Base-by-base conservation (phyloP, 2,113 vertebrate species). In the Tragulus kanchil region DNA sequence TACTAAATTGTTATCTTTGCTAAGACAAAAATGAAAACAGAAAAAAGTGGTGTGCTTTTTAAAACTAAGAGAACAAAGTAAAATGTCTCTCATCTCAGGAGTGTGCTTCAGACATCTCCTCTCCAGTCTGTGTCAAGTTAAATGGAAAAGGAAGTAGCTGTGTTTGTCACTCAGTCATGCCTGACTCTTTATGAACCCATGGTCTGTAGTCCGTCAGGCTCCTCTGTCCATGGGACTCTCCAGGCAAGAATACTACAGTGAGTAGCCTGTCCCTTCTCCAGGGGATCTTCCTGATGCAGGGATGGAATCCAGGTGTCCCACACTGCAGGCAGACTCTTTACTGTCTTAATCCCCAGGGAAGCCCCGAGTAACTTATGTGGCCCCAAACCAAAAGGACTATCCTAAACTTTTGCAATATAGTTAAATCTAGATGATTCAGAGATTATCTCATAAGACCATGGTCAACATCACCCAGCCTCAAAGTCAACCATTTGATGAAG, bases 101-200 rank as follows among this genome's bases (percentile, higher is more conserved):
- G 26, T 2, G 2, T 0, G 64, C n/a, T 52, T 45, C 26, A 3
- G 1, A 19, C 2, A 1, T 17, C 19, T 84, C 45, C 36, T 65
- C 36, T 85, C 36, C 9, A 17, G 19, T 21, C 48, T 58, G 3
- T 19, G 15, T 65, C 56, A 13, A 88, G 14, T 54, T 85, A 42
- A 19, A 17, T 3, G 0, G 2, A 14, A 36, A 96, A 65, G 8
- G 9, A 25, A 50, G 16, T 1, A 5, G 31, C 17, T 28, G 45
- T 15, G 13, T 75, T 4, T 8, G 6, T 15, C 1, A 3, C 13
- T 75, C 25, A 23, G 10, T 45, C 19, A 45, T 23, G 19, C 23
- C 36, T 19, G 6, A 13, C 36, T 45, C 21, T 71, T 12, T 73
- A 36, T 45, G 69, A 25, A 36, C 10, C 36, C 36, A 13, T 7